These are phyloP conservation scores for Cynodonichthys magdalenae DNA, from an alignment of 2,797 vertebrate species.

Conservation along the genomic window DNA sequence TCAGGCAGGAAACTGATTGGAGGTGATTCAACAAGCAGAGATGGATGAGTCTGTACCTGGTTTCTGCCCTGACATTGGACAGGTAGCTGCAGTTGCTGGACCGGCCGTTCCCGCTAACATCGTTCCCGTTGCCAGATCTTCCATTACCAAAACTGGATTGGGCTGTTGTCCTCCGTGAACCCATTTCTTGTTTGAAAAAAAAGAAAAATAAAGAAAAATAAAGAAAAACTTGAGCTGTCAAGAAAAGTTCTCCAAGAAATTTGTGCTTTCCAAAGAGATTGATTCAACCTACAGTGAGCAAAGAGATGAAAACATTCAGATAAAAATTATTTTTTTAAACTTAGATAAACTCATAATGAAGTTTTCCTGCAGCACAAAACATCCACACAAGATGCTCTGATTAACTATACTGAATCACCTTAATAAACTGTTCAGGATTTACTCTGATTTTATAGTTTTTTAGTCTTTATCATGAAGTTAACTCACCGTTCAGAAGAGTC, in stretches of 20 bases:
- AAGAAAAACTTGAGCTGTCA: background rate
- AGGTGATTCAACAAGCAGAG: background rate
- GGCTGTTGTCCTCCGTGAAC: conserved; percentile 76
- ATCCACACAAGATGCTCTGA: conserved; percentile 8
- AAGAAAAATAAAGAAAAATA: conserved; percentile 6
- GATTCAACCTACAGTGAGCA: conserved; percentile 32
- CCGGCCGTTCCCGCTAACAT: conserved; percentile 78
- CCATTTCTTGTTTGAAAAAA: conserved; percentile 67
- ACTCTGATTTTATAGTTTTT: conserved; percentile 1
- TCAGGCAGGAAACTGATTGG: background rate
- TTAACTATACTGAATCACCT: background rate
- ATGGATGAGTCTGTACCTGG: conserved; percentile 80
- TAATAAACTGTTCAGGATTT: background rate
- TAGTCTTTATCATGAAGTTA: conserved; percentile 15
- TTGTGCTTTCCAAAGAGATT: conserved; percentile 2
- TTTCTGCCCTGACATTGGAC: conserved; percentile 87
- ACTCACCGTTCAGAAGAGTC: conserved; percentile 73
- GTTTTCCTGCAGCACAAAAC: conserved; percentile 7
- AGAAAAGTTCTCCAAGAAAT: conserved; percentile 8
- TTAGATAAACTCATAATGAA: background rate
- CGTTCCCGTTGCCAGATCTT: conserved; percentile 73
- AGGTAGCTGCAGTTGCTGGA: conserved; percentile 86
- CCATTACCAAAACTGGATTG: conserved; percentile 73
- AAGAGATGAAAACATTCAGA: background rate
- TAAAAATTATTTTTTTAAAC: background rate